Evolutionary conservation across 1,140 invertebrate species (phyloP), one percentile per base, ranked within the genome.

Genomic region (Panagrolaimus sp.): DNA sequence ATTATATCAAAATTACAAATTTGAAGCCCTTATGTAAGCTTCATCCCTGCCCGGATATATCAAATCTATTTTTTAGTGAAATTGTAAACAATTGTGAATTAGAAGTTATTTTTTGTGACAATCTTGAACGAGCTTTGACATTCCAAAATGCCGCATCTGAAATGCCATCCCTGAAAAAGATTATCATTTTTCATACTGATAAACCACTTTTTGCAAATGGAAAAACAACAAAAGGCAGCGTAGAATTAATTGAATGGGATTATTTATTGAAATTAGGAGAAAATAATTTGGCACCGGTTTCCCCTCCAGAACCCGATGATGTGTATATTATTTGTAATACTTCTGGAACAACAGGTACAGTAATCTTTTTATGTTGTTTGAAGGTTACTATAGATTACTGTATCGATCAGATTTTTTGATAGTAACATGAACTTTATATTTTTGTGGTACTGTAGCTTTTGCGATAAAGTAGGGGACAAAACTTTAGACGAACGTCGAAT

Each of bases 261-360:
- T 55, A 71, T 8, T 45, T 79, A 15, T 47, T 77, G 38, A 38
- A 65, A 6, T 44, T 76, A 6, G 77, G 77, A 12, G 63, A 64
- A 43, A 58, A 32, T 2, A 65, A 76, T 62, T 63, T 52, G 24
- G 44, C 24, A n/a, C 45, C 69, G 10, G 44, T 66, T 8, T 10
- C 43, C 15, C 78, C 84, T 96, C 93, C 94, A 0, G 88, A 88
- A 80, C 88, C 90, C 8, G 88, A 89, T 43, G 92, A 94, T 83
- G 83, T 96, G 6, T 93, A 91, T 83, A 94, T 93, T 26, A 90
- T 98, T 74, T 96, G 93, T 83, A 97, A 97, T 84, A 98, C 94
- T 0, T 95, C 93, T 21, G 95, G 94, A 2, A 97, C 94, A 15
- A 97, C 94, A 15, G 95, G 94, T 58, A 52, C 52, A n/a, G 15